phyloP scores from a whole-genome alignment of 2,113 vertebrate genomes.

The Pseudorectes ferrugineus region DNA sequence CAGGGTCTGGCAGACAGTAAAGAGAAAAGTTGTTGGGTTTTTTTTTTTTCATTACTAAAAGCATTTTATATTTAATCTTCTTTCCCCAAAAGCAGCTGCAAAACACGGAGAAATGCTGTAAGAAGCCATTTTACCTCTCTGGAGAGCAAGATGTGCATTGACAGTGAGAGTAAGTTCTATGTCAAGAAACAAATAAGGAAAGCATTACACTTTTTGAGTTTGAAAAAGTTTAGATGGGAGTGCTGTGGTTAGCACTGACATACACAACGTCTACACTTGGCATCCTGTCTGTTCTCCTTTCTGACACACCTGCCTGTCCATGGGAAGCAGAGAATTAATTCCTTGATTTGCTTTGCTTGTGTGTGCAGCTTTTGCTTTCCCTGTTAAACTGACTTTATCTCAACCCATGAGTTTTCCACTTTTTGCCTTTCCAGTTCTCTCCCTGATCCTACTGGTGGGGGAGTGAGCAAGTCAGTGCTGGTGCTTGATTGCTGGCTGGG shows the following conservation, averaged over 20 bases:
- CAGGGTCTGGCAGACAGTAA: not conserved
- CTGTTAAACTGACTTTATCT: not conserved
- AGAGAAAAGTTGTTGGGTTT: not conserved
- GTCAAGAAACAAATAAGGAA: not conserved
- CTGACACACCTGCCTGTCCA: not conserved
- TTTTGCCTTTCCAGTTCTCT: not conserved
- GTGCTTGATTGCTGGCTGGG: not conserved
- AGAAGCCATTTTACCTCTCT: not conserved
- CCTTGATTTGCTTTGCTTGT: not conserved
- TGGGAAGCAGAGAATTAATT: not conserved
- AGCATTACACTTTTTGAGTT: not conserved
- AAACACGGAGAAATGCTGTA: not conserved
- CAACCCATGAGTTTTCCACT: not conserved
- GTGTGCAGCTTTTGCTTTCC: not conserved
- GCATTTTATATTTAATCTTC: not conserved
- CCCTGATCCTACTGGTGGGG: not conserved
- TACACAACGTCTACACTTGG: not conserved
- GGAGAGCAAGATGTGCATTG: not conserved
- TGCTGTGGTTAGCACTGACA: not conserved
- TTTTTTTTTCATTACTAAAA: not conserved
- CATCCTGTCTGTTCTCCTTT: not conserved
- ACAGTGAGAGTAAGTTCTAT: not conserved
- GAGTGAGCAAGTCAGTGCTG: not conserved
- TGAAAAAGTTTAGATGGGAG: not conserved
- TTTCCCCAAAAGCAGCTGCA: not conserved